Base-by-base conservation (phyloP, 2,888 invertebrate genomes). In the Xiphydria camelus region DNA sequence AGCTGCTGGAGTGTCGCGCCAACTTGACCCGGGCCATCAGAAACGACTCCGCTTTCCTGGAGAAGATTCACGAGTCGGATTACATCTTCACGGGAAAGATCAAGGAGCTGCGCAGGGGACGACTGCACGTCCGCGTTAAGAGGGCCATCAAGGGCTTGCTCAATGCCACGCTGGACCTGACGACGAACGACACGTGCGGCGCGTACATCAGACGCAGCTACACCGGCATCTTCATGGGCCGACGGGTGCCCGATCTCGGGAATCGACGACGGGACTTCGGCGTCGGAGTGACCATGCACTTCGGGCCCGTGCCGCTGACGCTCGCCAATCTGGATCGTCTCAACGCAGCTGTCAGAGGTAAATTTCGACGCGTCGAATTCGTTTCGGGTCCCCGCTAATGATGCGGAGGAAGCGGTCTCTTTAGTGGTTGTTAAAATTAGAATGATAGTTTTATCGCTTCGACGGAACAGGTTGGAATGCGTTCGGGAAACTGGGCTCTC, bases 291-390 rank as follows among this genome's bases (percentile, higher is more conserved):
- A 57, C 70, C 15, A 74, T 75, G 73, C 63, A 72, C 49, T 69
- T 72, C 37, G 70, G 74, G 43, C 71, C 76, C 4, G 54, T 76
- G 42, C 71, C 76, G 4, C 60, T 77, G 31, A 77, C 76, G 1
- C 62, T 77, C 26, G 65, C 69, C 12, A 76, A 76, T 49, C 64
- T 77, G 65, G 77, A 76, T 53, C 63, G 73, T 44, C 63, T 77
- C 47, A 72, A 73, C 57, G 73, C 76, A 22, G 75, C 71, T 36
- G 65, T 76, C 42, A 66, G 66, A 76, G 76, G 76, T n/a, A n/a
- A n/a, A n/a, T n/a, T n/a, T n/a, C n/a, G n/a, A n/a, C n/a, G n/a
- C n/a, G n/a, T n/a, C n/a, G n/a, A n/a, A n/a, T n/a, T n/a, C n/a
- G n/a, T n/a, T n/a, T n/a, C n/a, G n/a, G n/a, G n/a, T n/a, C n/a